phyloP scores from a whole-genome alignment of 2,113 vertebrate genomes.

The Rhynchopsitta pachyrhyncha region DNA sequence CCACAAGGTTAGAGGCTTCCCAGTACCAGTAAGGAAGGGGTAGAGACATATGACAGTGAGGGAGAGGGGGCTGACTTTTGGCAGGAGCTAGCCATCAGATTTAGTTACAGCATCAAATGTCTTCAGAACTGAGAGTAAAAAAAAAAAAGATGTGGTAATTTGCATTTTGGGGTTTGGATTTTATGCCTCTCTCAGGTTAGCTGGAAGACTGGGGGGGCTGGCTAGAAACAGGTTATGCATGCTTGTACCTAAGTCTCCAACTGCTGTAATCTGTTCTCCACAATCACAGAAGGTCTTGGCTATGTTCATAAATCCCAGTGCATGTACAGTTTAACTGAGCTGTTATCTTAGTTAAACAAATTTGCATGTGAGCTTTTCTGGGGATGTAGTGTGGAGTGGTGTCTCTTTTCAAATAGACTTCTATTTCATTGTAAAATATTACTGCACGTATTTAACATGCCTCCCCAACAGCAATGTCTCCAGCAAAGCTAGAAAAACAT shows the following conservation, averaged over 20 bases:
- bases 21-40: not conserved
- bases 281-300: not conserved
- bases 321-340: not conserved
- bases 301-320: not conserved
- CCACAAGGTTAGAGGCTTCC: not conserved
- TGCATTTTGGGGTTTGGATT: not conserved
- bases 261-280: not conserved
- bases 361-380: not conserved
- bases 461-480: not conserved
- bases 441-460: not conserved
- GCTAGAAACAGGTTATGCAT: not conserved
- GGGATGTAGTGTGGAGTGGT: not conserved
- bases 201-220: not conserved
- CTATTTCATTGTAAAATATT: not conserved
- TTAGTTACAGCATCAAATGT: not conserved
- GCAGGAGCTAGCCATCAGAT: not conserved
- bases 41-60: fast-evolving
- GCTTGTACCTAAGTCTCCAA: not conserved
- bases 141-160: not conserved
- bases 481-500: not conserved
- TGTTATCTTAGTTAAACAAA: not conserved
- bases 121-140: not conserved
- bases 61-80: not conserved
- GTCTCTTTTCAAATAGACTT: not conserved
- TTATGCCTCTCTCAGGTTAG: not conserved